Evolutionary conservation across 2,113 vertebrate genomes (phyloP).

Genomic region (Synodontis membranacea): DNA sequence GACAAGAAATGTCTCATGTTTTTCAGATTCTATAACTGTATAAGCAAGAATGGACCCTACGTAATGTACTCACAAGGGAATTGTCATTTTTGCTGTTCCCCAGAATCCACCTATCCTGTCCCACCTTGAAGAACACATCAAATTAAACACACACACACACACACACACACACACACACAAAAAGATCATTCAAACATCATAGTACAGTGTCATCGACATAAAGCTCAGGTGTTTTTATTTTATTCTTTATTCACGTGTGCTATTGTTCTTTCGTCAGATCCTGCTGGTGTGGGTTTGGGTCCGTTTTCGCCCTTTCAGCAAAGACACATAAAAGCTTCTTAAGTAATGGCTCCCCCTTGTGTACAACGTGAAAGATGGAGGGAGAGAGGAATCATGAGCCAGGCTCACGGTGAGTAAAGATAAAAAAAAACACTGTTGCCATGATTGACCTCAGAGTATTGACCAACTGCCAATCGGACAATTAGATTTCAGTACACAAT

Average conservation of each 20-base stretch:
- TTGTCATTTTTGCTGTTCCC: conserved; percentile 43
- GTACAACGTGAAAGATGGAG: neutral
- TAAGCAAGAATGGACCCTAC: neutral
- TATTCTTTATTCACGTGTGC: too few species aligned
- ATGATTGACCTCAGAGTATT: neutral
- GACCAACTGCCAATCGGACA: neutral
- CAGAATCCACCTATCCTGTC: conserved; percentile 54
- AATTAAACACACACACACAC: neutral
- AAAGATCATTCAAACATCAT: neutral
- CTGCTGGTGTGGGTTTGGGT: neutral
- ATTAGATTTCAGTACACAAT: neutral
- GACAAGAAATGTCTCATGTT: neutral
- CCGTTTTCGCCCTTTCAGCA: neutral
- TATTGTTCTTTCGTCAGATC: neutral
- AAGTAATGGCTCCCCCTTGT: neutral
- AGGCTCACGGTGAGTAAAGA: neutral
- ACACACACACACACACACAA: neutral
- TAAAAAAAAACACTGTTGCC: neutral
- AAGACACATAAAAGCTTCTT: neutral
- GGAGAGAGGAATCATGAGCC: neutral
- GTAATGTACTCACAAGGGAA: conserved; percentile 38
- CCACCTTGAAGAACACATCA: conserved; percentile 42
- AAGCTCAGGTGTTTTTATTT: neutral
- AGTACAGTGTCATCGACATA: neutral
- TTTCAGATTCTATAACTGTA: neutral